Evolutionary conservation across 1,140 invertebrate genomes (phyloP), one percentile per base, ranked within the genome.

Genomic region (Anagrus nilaparvatae): DNA sequence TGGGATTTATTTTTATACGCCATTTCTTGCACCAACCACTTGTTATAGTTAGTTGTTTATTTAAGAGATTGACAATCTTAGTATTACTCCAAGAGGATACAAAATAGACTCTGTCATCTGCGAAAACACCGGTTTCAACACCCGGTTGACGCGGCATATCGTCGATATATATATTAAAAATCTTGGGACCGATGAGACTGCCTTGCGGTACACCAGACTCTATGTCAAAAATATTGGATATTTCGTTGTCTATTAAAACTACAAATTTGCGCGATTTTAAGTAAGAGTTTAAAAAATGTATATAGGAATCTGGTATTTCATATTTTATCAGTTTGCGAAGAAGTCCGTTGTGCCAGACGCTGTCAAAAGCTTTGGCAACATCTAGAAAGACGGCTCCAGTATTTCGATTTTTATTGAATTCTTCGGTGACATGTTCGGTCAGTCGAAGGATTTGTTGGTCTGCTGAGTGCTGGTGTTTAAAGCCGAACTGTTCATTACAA

Each of bases 131-230:
- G 17, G 47, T 32, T 2, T 39, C 39, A 13, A 39, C 34, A 7
- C 43, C 14, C 3, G 3, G 0, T 5, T 10, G 9, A n/a, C 9
- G 4, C 2, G 48, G 48, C 7, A 49, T 49, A 28, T 46, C 48
- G 14, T 49, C 24, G 10, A 49, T 49, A 19, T 42, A 47, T 30
- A 43, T 3, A n/a, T 14, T 35, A 20, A 49, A 49, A 2, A 46
- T 19, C 3, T n/a, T 46, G 13, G 47, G 47, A 6, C 18, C 43
- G 1, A 49, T 1, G 12, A 49, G 24, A 8, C 27, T 23, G 3
- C 47, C 47, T 46, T 49, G 43, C 4, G 47, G 43, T 13, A 42
- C 43, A 6, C 47, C 39, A 31, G 38, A 36, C 9, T 16, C 10
- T 9, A 46, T 46, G 5, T 4, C 3, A 5, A 13, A 19, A 10